Percentiles rank a stretch among this genome's conserved stretches.
Evolutionary conservation across 30 jellyfish, hydroid and myxozoan species (phyloP).

Genomic region (Aurelia aurita): DNA sequence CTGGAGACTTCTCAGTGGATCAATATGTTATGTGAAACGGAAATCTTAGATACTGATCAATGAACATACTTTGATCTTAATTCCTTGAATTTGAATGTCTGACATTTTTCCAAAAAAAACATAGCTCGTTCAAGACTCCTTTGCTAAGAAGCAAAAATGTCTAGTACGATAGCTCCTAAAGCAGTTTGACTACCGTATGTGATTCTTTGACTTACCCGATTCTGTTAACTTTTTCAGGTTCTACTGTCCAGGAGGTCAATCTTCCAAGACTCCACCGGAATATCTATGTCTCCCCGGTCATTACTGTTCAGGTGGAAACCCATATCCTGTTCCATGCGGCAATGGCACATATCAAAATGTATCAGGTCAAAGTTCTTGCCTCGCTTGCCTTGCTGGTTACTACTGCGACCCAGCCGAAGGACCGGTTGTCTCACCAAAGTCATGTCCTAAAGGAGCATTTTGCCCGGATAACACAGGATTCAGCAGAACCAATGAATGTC

Average conservation of each 20-base stretch:
- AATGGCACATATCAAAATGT: slow-evolving; percentile 93
- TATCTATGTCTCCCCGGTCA: slow-evolving; percentile 87
- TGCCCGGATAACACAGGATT: slow-evolving; percentile 79
- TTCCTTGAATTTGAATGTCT: too few species aligned
- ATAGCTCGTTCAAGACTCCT: too few species aligned
- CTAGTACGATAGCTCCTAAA: too few species aligned
- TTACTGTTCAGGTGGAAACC: slow-evolving; percentile 82
- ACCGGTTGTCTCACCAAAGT: slow-evolving; percentile 84
- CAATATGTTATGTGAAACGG: too few species aligned
- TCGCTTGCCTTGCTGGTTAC: slow-evolving; percentile 89
- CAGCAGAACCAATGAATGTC: slow-evolving; percentile 73
- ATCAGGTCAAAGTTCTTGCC: slow-evolving; percentile 83
- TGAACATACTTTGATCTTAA: too few species aligned
- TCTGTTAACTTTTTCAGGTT: slow-evolving; percentile 38
- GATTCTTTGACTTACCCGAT: too few species aligned
- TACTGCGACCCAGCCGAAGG: slow-evolving; percentile 98
- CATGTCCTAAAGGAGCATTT: slow-evolving; percentile 87
- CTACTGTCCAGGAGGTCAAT: slow-evolving; percentile 96
- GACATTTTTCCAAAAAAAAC: too few species aligned
- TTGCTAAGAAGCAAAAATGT: too few species aligned
- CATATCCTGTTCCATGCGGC: slow-evolving; percentile 78
- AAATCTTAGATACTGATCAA: too few species aligned
- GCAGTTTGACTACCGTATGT: too few species aligned
- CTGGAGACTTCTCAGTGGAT: too few species aligned
- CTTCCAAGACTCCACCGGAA: slow-evolving; percentile 81